A percentile compares a stretch with the other conserved stretches of the same genome.
Conservation (phyloP, 2,113 vertebrate genomes). For the Parus major region DNA sequence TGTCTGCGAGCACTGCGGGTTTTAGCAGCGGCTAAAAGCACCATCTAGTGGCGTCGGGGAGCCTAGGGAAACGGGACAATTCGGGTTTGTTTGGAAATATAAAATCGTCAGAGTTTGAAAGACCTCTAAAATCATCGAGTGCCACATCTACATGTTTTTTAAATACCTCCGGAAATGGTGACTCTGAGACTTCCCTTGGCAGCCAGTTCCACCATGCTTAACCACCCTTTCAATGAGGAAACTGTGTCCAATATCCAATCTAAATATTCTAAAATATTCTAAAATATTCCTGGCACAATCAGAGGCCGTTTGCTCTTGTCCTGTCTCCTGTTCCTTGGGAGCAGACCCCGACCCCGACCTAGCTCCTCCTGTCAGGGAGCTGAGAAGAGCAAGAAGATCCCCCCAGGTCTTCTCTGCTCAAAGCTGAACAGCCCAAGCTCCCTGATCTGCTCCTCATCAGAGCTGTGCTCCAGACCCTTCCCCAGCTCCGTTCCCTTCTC, state of each 20-base stretch:
- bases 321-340: not conserved
- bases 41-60: slow-evolving; percentile 50
- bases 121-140: not conserved
- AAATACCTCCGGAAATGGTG: not conserved
- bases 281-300: too few species aligned
- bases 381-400: fast-evolving
- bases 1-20: fast-evolving
- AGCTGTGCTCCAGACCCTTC: not conserved
- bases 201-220: not conserved
- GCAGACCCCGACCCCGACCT: fast-evolving
- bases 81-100: not conserved
- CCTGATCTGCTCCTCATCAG: not conserved
- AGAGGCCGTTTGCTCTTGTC: not conserved
- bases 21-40: not conserved
- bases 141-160: not conserved
- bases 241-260: not conserved
- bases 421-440: fast-evolving
- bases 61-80: not conserved
- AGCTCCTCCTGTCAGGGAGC: not conserved
- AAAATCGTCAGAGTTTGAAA: not conserved
- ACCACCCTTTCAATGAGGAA: not conserved
- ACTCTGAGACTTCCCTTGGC: too few species aligned
- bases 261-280: not conserved
- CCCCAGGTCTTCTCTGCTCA: not conserved
- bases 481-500: fast-evolving